Evolutionary conservation across 2,797 vertebrate species (phyloP).

Genomic region (Poeciliopsis paucimaculata): DNA sequence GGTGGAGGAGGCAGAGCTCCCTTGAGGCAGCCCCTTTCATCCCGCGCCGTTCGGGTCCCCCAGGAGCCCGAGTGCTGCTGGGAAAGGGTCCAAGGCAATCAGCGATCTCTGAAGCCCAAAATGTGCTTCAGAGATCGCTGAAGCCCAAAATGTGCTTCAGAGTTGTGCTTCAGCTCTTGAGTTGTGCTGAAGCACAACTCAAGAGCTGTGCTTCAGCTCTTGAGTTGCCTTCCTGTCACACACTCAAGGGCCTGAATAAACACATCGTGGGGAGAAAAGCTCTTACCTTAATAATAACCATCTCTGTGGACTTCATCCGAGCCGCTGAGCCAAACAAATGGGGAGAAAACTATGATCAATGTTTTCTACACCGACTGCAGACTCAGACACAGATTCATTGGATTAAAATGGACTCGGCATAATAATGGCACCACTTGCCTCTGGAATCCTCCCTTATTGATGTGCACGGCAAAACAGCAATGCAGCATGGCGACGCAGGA

Average conservation of each 20-base stretch:
- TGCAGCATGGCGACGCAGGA: background rate
- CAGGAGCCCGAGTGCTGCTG: slow-evolving; percentile 71
- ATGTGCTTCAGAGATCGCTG: too few species aligned
- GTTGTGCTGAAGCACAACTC: too few species aligned
- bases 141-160: too few species aligned
- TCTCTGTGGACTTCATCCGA: background rate
- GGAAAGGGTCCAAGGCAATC: slow-evolving; percentile 64
- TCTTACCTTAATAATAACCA: background rate
- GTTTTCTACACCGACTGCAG: background rate
- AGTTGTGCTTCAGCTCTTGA: too few species aligned
- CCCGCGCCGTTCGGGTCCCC: slow-evolving; percentile 64
- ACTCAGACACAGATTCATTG: background rate
- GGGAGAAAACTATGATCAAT: background rate
- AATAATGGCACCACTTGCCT: background rate
- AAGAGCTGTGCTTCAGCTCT: slow-evolving; percentile 36
- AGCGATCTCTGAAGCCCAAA: slow-evolving; percentile 30
- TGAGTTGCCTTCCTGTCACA: background rate
- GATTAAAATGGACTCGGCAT: background rate
- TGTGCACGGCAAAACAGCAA: background rate
- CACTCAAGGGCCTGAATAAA: slow-evolving; percentile 8
- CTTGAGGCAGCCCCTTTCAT: slow-evolving; percentile 73
- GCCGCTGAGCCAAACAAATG: background rate
- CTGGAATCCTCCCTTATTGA: background rate
- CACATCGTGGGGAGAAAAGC: background rate
- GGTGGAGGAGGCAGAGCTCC: slow-evolving; percentile 63